Evolutionary conservation across 2,797 vertebrate species (phyloP), one percentile per base, ranked within the genome.

Genomic region (Lithobates pipiens): DNA sequence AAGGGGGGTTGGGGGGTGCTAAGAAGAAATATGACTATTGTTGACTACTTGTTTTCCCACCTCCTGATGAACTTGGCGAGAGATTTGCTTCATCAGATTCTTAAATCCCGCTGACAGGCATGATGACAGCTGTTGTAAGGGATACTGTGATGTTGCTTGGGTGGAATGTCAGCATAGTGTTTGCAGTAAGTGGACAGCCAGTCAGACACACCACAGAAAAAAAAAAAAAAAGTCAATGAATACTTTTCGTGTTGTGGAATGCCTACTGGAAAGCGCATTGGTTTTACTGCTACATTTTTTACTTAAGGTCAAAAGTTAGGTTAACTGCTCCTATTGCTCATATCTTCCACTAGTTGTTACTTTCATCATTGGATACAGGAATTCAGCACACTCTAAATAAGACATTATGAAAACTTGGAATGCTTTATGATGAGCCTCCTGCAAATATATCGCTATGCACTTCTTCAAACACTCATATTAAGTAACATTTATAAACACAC

Each of bases 61-160:
- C 78, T 79, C 50, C 68, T 65, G 42, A 70, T 81, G 46, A 36
- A 70, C 44, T 57, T n/a, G 21, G 76, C 42, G 29, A 85, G 61
- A 74, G 76, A 75, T 68, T 76, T 69, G 46, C 84, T 77, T 86
- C 78, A 81, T 86, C 73, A 77, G 73, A 61, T 25, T n/a, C 77
- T 77, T 82, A 86, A 81, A 81, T 44, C 78, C 65, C 29, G 44
- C 72, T 81, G 78, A 86, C 78, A 86, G 78, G 73, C 78, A 3
- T 82, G 84, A 81, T 86, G 84, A 86, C 84, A 86, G 84, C 78
- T 86, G 84, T 44, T 76, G 84, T 77, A 86, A 86, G 39, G 5
- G 73, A 86, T 81, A 81, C 84, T 71, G 67, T 57, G 32, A 36
- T 76, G 73, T 81, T 76, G 84, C 78, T 18, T 42, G 36, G 78